Evolutionary conservation across 2,888 invertebrate species (phyloP).

Genomic region (Acanthosepion lycidas): DNA sequence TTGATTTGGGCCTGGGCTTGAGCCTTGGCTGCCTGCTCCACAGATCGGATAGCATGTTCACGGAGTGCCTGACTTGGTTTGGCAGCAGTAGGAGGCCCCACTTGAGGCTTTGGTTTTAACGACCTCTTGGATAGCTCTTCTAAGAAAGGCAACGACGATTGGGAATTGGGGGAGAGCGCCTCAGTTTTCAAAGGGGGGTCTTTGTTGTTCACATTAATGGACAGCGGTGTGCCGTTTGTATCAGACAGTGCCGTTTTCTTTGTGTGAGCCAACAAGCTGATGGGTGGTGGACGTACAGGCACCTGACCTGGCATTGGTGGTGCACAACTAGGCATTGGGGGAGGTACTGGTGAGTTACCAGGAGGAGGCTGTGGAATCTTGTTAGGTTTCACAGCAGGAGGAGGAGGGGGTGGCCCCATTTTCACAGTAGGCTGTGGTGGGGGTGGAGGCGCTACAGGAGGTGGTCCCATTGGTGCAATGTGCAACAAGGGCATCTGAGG

Average conservation of each 20-base stretch:
- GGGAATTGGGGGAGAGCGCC: conserved; percentile 48
- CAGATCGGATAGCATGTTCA: conserved; percentile 47
- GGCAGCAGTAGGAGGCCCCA: conserved; percentile 46
- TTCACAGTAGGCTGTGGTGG: conserved; percentile 40
- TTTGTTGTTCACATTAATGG: conserved; percentile 52
- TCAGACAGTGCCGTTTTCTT: conserved; percentile 52
- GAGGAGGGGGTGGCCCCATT: conserved; percentile 41
- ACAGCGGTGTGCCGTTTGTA: conserved; percentile 50
- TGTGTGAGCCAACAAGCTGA: conserved; percentile 48
- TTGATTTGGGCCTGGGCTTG: conserved; percentile 42
- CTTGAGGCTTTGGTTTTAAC: conserved; percentile 53
- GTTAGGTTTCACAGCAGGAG: conserved; percentile 49
- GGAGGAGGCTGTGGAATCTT: conserved; percentile 51
- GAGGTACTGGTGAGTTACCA: conserved; percentile 47
- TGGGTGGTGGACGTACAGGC: background rate
- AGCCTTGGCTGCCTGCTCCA: conserved; percentile 49
- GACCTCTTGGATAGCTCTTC: conserved; percentile 60
- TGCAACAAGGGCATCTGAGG: conserved; percentile 52
- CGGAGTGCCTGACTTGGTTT: conserved; percentile 48
- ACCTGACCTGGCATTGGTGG: background rate
- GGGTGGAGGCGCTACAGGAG: conserved; percentile 47
- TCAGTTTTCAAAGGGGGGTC: conserved; percentile 53
- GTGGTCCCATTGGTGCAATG: conserved; percentile 47
- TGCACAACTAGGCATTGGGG: background rate
- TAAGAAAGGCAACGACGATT: conserved; percentile 59